Evolutionary conservation across 1,140 invertebrate species (phyloP), one percentile per base, ranked within the genome.

Genomic region (Zaprionus inermis): DNA sequence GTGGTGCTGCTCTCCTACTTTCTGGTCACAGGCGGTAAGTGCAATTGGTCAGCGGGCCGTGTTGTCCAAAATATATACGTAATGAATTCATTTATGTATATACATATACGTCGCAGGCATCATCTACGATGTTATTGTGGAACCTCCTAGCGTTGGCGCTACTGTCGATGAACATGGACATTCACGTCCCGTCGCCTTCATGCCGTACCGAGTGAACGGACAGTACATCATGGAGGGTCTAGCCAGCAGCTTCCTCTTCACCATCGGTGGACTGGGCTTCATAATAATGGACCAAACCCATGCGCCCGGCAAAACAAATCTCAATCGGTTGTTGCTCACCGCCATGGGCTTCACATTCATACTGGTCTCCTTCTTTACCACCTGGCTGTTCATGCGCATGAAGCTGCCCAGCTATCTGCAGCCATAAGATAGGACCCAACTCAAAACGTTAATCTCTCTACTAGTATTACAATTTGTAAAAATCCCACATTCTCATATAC

Each of bases 211-310:
- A 81, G 98, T 99, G 0, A 99, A 99, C 93, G 98, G 98, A 0
- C 98, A 99, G 92, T 99, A 99, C 91, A 99, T 99, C 41, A 98
- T 99, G 97, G 98, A 99, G 94, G 98, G 98, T 1, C 93, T 99
- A 64, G 98, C 98, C 12, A 98, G 98, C 24, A 98, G 97, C 93
- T 99, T 99, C 90, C 94, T 99, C 5, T 99, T 99, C 92, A 98
- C 97, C 0, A 93, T 99, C 46, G 98, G 98, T 54, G 98, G 98
- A 2, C 93, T 99, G 30, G 99, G 99, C 5, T 99, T 99, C 93
- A 98, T 99, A 10, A 96, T 99, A 68, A 93, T 99, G 52, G 98
- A 99, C 92, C 96, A 97, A 77, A 98, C 98, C 0, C 98, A 99
- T 91, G 96, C 96, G 77, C 97, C 97, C 0, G 95, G 96, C 1